phyloP scores from a whole-genome alignment of 2,888 invertebrate genomes.

The Busseola fusca region DNA sequence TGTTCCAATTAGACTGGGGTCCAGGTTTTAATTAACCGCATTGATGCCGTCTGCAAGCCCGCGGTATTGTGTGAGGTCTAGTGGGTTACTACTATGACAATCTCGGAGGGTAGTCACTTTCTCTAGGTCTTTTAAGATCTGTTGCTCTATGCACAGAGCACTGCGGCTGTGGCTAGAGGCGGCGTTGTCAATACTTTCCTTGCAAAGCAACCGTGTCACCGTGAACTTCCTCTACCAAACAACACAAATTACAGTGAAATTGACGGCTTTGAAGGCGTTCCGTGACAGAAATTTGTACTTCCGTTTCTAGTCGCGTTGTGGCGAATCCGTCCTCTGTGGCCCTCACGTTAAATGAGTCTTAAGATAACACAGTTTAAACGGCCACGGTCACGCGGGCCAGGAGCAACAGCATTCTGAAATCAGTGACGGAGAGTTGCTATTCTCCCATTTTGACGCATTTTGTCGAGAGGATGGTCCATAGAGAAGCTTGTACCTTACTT shows the following conservation, averaged over 20 bases:
- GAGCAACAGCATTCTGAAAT: not conserved
- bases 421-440: not conserved
- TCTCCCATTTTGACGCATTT: not conserved
- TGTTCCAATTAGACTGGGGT: conserved; percentile 46
- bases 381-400: no score
- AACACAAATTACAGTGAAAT: not conserved
- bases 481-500: not conserved
- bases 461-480: not conserved
- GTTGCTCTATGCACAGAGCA: not conserved
- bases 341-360: not conserved
- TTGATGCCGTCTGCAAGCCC: conserved; percentile 44
- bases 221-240: not conserved
- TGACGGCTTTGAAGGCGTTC: not conserved
- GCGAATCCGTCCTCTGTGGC: no score
- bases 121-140: not conserved
- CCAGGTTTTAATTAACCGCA: conserved; percentile 56
- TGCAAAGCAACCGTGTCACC: not conserved
- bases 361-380: no score
- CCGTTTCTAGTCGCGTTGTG: not conserved
- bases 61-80: conserved; percentile 14
- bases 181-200: not conserved
- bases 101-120: conserved; percentile 20
- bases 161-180: not conserved
- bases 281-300: not conserved
- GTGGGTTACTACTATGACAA: conserved; percentile 14